Evolutionary conservation across 1,140 invertebrate genomes (phyloP).

Genomic region (Notospermus geniculatus): DNA sequence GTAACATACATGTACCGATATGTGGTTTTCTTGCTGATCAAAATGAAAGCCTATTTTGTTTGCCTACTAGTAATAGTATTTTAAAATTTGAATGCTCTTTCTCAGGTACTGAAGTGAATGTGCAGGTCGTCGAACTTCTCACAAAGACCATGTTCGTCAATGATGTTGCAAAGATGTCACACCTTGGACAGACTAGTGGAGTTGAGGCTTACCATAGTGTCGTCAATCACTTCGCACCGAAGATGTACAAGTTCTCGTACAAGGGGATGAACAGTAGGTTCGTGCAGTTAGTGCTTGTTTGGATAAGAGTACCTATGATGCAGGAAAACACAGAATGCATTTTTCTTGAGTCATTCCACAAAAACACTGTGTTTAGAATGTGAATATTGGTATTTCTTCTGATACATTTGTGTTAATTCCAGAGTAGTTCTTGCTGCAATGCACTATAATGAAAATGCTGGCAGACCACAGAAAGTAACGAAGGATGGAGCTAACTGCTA

Average conservation of each 20-base stretch:
- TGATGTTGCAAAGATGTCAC: background rate
- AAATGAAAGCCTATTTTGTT: too few relatives aligned
- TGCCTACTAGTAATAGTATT: too few relatives aligned
- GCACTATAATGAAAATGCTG: conserved; percentile 1
- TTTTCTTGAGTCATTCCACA: background rate
- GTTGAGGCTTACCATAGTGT: background rate
- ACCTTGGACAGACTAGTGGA: background rate
- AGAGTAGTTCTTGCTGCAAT: background rate
- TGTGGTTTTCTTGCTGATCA: too few relatives aligned
- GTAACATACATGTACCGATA: too few relatives aligned
- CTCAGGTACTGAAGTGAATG: background rate
- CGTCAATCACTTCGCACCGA: background rate
- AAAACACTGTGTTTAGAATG: background rate
- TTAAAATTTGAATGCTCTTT: too few relatives aligned
- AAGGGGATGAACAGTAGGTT: background rate
- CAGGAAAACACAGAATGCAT: too few relatives aligned
- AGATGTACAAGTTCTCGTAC: background rate
- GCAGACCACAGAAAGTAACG: background rate
- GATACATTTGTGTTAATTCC: too few relatives aligned
- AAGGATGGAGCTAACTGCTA: background rate
- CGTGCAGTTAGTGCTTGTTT: background rate
- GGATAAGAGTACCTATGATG: background rate
- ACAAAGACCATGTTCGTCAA: background rate
- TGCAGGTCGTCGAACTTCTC: background rate
- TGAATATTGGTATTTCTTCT: background rate